Conservation (phyloP, 2,113 vertebrate genomes). For the Myocastor coypus region DNA sequence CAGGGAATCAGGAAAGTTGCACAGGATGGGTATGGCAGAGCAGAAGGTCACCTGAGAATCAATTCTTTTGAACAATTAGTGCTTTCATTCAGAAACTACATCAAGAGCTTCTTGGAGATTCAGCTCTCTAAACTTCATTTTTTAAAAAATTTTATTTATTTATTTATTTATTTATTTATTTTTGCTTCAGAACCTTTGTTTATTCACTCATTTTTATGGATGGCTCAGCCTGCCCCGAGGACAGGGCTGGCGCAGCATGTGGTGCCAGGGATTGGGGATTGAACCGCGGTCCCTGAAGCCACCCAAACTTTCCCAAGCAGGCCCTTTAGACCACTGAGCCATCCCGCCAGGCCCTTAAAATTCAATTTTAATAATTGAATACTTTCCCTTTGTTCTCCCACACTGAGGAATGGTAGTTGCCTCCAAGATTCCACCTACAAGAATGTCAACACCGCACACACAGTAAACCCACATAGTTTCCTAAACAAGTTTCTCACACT, state of each 20-base stretch:
- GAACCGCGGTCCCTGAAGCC: too few relatives aligned
- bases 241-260: too few relatives aligned
- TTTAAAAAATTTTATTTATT: too few relatives aligned
- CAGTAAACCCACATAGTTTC: not conserved
- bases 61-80: not conserved
- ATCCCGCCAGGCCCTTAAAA: too few relatives aligned
- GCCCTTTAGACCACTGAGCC: too few relatives aligned
- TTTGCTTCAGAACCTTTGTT: too few relatives aligned
- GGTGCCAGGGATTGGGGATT: too few relatives aligned
- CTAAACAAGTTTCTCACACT: not conserved
- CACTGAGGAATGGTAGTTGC: too few relatives aligned
- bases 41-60: not conserved
- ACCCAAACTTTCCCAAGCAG: too few relatives aligned
- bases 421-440: not conserved
- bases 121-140: not conserved
- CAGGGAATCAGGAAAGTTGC: not conserved
- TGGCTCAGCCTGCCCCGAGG: too few relatives aligned
- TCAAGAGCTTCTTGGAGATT: not conserved
- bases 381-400: not conserved
- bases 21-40: not conserved
- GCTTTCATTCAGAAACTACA: not conserved
- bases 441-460: not conserved
- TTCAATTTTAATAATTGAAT: conserved; percentile 16
- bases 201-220: too few relatives aligned
- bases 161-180: too few relatives aligned